Conservation (phyloP, 2,113 vertebrate genomes). For the Thamnaconus septentrionalis region DNA sequence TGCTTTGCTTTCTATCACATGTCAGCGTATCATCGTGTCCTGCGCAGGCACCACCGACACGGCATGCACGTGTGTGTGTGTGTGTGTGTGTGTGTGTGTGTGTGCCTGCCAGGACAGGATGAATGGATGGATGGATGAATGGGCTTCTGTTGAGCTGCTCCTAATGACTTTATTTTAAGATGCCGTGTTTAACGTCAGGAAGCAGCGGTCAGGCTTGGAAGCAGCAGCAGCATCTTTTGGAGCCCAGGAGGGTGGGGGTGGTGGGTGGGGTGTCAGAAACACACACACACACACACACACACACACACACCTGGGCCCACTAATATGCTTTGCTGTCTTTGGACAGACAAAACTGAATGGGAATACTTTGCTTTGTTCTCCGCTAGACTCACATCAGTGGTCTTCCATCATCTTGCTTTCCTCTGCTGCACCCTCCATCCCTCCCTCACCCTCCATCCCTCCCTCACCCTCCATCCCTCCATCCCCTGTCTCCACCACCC, state of each 20-base stretch:
- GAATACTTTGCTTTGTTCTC: too few species aligned
- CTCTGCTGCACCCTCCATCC: too few species aligned
- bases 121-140: slow-evolving; percentile 64
- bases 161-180: slow-evolving; percentile 90
- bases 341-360: too few species aligned
- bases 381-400: too few species aligned
- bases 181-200: slow-evolving; percentile 92
- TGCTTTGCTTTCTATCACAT: slow-evolving; percentile 62
- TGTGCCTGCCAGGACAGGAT: background rate
- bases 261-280: slow-evolving; percentile 53
- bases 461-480: too few species aligned
- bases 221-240: slow-evolving; percentile 77
- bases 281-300: slow-evolving; percentile 17
- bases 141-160: slow-evolving; percentile 67
- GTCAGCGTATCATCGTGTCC: slow-evolving; percentile 49
- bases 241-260: slow-evolving; percentile 32
- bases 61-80: background rate
- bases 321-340: too few species aligned
- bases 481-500: too few species aligned
- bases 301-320: too few species aligned
- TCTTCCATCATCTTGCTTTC: too few species aligned
- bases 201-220: slow-evolving; percentile 80
- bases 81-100: too few species aligned
- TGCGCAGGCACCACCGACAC: background rate
- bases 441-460: too few species aligned